Conservation (phyloP, 2,113 vertebrate genomes). For the Antennarius striatus region DNA sequence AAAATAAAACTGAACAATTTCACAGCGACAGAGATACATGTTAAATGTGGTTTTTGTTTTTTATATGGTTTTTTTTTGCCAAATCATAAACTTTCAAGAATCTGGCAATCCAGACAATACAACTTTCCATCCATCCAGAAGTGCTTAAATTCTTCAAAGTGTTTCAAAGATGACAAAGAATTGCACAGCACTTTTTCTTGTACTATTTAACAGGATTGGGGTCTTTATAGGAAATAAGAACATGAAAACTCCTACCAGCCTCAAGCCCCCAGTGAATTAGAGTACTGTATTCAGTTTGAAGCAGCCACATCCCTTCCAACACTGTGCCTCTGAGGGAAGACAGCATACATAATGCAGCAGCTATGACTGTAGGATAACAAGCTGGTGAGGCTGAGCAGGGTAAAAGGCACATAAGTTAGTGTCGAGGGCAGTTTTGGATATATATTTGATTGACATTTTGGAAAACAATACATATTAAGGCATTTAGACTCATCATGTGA, state of each 20-base stretch:
- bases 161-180: conserved; percentile 22
- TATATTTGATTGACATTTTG: neutral
- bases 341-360: conserved; percentile 42
- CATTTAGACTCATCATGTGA: neutral
- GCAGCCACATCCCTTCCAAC: conserved; percentile 33
- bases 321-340: conserved; percentile 8
- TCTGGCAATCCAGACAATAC: too few species aligned
- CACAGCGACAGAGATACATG: too few species aligned
- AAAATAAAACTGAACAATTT: too few species aligned
- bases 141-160: conserved; percentile 27
- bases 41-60: too few species aligned
- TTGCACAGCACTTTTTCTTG: conserved; percentile 13
- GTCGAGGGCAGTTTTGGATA: neutral
- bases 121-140: conserved; percentile 14
- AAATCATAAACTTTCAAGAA: too few species aligned
- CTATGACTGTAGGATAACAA: conserved; percentile 37
- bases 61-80: too few species aligned
- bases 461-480: conserved; percentile 3
- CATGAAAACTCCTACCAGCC: conserved; percentile 29
- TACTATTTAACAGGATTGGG: conserved; percentile 28
- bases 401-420: conserved; percentile 24
- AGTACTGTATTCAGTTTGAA: conserved; percentile 40
- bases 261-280: conserved; percentile 29
- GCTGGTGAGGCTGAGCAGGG: conserved; percentile 12
- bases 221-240: conserved; percentile 36